Evolutionary conservation across 2,888 invertebrate species (phyloP).

Genomic region (Sinopyrophorus schimmeli): DNA sequence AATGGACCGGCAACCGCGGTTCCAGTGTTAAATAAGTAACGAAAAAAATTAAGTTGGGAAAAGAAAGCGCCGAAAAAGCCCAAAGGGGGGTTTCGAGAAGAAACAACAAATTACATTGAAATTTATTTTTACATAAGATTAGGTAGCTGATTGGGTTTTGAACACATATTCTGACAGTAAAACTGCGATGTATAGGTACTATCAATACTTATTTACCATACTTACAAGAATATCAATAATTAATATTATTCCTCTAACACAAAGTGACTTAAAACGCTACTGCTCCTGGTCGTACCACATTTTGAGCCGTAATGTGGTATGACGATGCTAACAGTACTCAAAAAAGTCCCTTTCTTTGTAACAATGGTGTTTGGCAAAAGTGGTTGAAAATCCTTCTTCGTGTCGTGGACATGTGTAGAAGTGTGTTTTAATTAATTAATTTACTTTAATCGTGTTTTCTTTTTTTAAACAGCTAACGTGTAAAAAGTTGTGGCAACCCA

Average conservation of each 20-base stretch:
- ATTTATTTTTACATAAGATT: slow-evolving; percentile 55
- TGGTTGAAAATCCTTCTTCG: slow-evolving; percentile 30
- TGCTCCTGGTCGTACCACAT: slow-evolving; percentile 43
- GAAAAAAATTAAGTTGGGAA: no score
- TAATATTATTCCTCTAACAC: slow-evolving; percentile 37
- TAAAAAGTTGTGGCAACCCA: no score
- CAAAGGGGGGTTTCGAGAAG: no score
- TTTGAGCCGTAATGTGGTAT: slow-evolving; percentile 51
- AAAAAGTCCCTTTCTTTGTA: no score
- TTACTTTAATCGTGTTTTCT: no score
- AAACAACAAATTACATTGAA: slow-evolving; percentile 42
- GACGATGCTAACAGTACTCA: no score
- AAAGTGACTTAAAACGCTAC: slow-evolving; percentile 39
- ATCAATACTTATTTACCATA: slow-evolving; percentile 49
- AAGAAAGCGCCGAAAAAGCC: no score
- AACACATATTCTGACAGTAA: slow-evolving; percentile 57
- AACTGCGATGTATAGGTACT: slow-evolving; percentile 55
- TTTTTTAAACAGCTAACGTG: no score
- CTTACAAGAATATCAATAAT: slow-evolving; percentile 44
- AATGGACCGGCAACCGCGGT: no score
- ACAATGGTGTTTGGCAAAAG: slow-evolving; percentile 32
- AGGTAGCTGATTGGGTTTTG: slow-evolving; percentile 57
- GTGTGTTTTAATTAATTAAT: no score
- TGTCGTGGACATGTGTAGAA: no score
- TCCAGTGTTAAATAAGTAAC: no score